Evolutionary conservation across 2,888 invertebrate genomes (phyloP).

Genomic region (Pardosa pseudoannulata): DNA sequence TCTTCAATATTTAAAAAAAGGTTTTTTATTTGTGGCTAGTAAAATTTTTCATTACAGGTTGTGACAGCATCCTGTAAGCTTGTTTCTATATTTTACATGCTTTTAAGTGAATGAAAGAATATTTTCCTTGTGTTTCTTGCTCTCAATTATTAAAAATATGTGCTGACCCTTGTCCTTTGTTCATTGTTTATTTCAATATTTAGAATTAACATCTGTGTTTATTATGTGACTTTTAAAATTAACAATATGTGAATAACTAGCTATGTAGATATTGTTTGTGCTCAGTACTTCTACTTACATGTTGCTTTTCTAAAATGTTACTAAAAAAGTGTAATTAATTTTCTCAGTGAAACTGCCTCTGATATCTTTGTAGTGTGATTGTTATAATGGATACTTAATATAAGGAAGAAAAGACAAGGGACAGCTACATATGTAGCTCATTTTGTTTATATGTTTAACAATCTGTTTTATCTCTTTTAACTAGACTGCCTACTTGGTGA

Average conservation of each 20-base stretch:
- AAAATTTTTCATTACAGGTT: not conserved
- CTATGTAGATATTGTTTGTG: not conserved
- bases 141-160: not conserved
- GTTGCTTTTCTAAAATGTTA: constrained; percentile 6
- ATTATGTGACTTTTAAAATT: too few species aligned
- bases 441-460: constrained; percentile 31
- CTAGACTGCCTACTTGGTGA: constrained; percentile 68
- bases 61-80: not conserved
- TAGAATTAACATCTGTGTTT: too few species aligned
- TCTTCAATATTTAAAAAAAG: too few species aligned
- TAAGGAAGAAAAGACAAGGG: constrained; percentile 1
- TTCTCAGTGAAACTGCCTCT: not conserved
- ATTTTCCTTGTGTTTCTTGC: not conserved
- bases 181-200: not conserved
- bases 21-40: not conserved
- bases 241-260: not conserved
- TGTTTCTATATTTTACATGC: not conserved
- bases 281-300: too few species aligned
- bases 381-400: not conserved
- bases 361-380: not conserved
- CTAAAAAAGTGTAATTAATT: not conserved
- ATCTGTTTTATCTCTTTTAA: constrained; percentile 47
- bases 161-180: constrained; percentile 23
- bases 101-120: too few species aligned
- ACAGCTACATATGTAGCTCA: constrained; percentile 16